phyloP scores from a whole-genome alignment of 2,113 vertebrate genomes.

The Orientallactaga bullata region DNA sequence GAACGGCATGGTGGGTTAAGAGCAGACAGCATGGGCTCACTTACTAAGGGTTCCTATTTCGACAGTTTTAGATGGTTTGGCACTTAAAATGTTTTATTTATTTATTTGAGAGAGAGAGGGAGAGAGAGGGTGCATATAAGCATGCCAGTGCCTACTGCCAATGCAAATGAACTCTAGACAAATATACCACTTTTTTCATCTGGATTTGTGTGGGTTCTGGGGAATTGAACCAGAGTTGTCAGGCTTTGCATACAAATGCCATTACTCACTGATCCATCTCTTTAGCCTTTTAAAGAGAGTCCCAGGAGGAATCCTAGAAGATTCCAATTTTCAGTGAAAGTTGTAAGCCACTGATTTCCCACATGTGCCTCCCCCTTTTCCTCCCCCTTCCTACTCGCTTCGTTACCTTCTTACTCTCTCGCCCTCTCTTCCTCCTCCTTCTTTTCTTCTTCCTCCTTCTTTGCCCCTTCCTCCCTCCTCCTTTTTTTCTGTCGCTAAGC shows the following conservation, averaged over 20 bases:
- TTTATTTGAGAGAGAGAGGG: neutral
- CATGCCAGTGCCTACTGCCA: too few species aligned
- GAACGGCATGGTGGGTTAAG: conserved; percentile 22
- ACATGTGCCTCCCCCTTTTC: neutral
- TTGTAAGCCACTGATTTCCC: conserved; percentile 17
- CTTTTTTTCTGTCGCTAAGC: too few species aligned
- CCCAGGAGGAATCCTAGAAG: neutral
- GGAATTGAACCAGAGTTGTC: too few species aligned
- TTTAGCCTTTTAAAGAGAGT: neutral
- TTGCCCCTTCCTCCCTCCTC: neutral
- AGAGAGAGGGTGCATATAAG: neutral
- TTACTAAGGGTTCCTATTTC: conserved; percentile 37
- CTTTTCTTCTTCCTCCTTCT: too few species aligned
- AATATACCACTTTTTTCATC: too few species aligned
- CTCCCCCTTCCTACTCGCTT: too few species aligned
- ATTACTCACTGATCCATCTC: neutral
- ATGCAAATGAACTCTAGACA: too few species aligned
- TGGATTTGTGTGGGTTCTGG: neutral
- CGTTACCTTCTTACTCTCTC: too few species aligned
- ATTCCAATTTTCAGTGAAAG: conserved; percentile 2
- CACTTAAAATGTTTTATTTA: neutral
- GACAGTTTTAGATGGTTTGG: conserved; percentile 5
- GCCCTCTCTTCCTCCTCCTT: too few species aligned
- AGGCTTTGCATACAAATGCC: too few species aligned
- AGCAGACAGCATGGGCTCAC: neutral